Evolutionary conservation across 64 coral and sea anemone species (phyloP), one percentile per base, ranked within the genome.

Genomic region (Montipora capricornis): DNA sequence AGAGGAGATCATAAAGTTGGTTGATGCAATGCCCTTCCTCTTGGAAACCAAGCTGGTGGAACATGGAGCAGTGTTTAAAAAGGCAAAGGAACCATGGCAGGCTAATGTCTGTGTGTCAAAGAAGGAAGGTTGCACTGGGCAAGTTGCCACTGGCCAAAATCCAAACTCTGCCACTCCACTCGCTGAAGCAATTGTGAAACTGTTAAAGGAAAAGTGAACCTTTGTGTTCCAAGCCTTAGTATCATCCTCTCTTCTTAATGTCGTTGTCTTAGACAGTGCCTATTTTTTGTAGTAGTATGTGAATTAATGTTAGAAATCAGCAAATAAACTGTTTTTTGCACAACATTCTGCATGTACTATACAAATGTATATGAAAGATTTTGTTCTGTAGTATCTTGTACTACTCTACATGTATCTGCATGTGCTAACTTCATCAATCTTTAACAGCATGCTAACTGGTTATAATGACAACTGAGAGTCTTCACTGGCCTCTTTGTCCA

Each of bases 121-220:
- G 86, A 74, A 57, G 11, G 53, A 57, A 57, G 53, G 53, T 57
- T 11, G 11, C 53, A 57, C 53, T 57, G 53, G 53, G 6, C 11
- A 57, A 3, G 79, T 99, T 19, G 76, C 74, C 8, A 99, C 97
- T 5, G 97, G 97, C 24, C 97, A 99, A 83, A 99, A 99, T 47
- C 97, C 97, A 6, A 89, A 83, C 5, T 99, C 97, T 68, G 97
- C 97, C n/a, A 94, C 97, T 64, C 92, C 89, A 26, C 73, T 96
- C 15, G 95, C 87, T 16, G 83, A 99, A 78, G 79, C 71, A 80
- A 92, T 99, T 75, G 97, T 99, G 51, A 70, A 96, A 58, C 47
- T 94, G 20, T 78, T 96, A 52, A 73, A 80, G 15, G 47, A 90
- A 76, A 87, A 93, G 77, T 81, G 87, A 44, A 2, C 16, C 13